Percentiles rank a stretch among this genome's conserved stretches.
Evolutionary conservation across 2,888 invertebrate genomes (phyloP).

Genomic region (Idaea biselata): DNA sequence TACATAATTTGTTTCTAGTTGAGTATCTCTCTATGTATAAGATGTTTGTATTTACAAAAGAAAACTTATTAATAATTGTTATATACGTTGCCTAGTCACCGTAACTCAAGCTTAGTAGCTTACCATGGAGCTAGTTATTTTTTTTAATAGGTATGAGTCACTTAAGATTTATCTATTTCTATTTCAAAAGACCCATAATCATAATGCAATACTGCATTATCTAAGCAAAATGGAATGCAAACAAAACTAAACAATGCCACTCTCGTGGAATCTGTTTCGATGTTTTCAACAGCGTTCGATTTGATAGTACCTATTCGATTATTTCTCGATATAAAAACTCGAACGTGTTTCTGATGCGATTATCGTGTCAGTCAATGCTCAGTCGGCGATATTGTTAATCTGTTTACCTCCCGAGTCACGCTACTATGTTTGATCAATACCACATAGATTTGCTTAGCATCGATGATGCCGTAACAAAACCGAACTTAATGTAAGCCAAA

Average conservation of each 20-base stretch:
- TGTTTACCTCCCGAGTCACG: constrained; percentile 51
- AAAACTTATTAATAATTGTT: no score
- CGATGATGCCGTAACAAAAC: not conserved
- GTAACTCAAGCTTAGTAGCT: no score
- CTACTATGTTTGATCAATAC: constrained; percentile 65
- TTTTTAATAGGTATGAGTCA: not conserved
- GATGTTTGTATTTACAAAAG: no score
- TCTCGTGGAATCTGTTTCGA: not conserved
- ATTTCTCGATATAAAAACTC: constrained; percentile 24
- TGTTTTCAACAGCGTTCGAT: not conserved
- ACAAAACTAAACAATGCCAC: not conserved
- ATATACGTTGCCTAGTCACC: no score
- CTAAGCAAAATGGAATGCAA: not conserved
- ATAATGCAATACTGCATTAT: not conserved
- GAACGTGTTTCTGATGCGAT: constrained; percentile 43
- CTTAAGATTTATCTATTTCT: not conserved
- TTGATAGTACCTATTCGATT: not conserved
- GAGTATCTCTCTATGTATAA: no score
- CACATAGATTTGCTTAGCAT: constrained; percentile 13
- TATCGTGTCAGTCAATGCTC: constrained; percentile 56
- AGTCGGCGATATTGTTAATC: constrained; percentile 49
- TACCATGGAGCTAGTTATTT: not conserved
- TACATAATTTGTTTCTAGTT: no score
- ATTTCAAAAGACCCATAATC: not conserved
- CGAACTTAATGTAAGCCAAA: not conserved